Evolutionary conservation across 1,140 invertebrate species (phyloP), one percentile per base, ranked within the genome.

Genomic region (Thaumetopoea pityocampa): DNA sequence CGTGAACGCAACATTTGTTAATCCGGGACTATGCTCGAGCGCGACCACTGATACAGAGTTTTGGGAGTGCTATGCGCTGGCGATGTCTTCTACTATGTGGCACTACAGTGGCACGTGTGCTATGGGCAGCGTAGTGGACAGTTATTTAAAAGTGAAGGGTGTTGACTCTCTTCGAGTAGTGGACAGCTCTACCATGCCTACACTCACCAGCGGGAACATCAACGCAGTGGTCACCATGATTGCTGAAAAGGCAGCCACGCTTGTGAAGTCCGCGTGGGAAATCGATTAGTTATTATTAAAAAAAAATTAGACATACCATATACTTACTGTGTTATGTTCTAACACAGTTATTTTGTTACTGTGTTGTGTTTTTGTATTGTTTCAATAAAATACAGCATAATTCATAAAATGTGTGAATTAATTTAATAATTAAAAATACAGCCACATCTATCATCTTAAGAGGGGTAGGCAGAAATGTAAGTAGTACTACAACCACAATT

Each of bases 121-220:
- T 46, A 88, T 89, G 87, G 87, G 87, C 1, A 29, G 48, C 1
- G 72, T 80, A 29, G 34, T 77, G 28, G 83, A 88, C 45, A 67
- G 69, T 2, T 29, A 69, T 17, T 58, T 79, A 18, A 34, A 33
- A 17, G 86, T 88, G 7, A 46, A 72, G 16, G 83, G 83, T 3
- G 49, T 86, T n/a, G 7, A 33, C 0, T 20, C 22, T 2, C 32
- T 68, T 23, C 30, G 67, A 2, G 64, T 71, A 5, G 42, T 54
- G 0, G 67, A 68, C 28, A 37, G 51, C 0, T 45, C 37, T 28
- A 36, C 55, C 1, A 57, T 68, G 32, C 64, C 64, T 0, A 28
- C 6, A 3, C 19, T 49, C 7, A 19, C 41, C 1, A 40, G 50
- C 20, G 52, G 48, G 0, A 50, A 67, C 15, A 56, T 53, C 5